Evolutionary conservation across 1,140 invertebrate genomes (phyloP), one percentile per base, ranked within the genome.

Genomic region (Agrilus planipennis): DNA sequence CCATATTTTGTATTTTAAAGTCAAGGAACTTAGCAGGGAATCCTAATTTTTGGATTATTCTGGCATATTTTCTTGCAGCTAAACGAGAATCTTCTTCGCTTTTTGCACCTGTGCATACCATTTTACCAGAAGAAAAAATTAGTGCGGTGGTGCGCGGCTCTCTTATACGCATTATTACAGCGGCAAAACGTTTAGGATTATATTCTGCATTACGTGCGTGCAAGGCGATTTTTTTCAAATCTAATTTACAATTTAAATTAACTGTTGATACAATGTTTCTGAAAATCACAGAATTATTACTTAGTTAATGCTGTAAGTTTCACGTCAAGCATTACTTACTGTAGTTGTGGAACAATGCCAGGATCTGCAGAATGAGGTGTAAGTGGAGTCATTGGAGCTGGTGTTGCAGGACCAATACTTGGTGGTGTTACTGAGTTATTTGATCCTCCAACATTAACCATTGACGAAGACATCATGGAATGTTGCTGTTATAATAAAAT

Each of bases 1-100:
- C 96, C 92, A 99, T 99, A 62, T 99, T 99, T 70, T 99, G 95
- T 50, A 99, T 95, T 75, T 99, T 99, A 61, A 99, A 99, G 59
- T 99, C 93, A 34, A 95, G 73, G 66, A 99, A 99, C 67, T 98
- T 98, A 4, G 94, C 94, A 79, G 94, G 69, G 40, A 77, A 77
- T 36, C 93, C 94, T 17, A 99, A 69, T 67, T 99, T 99, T 61
- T 99, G 96, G 45, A 99, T 94, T 64, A 99, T 99, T 56, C 96
- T 75, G 14, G 96, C 96, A 73, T 98, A 99, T 69, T 99, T 99
- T 56, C 95, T 74, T 2, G 94, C 95, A 36, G 96, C 96, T 44
- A 99, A 67, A 51, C 92, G 72, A 0, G 93, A 97, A 59, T 93
- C 85, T 56, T 97, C 93, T 71, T 99, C 95, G 73, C 91, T 98